Percentiles rank a stretch among this genome's conserved stretches.
These are phyloP conservation scores for Electrophaes corylata DNA, from an alignment of 2,888 invertebrate genomes.

Conservation along the genomic window DNA sequence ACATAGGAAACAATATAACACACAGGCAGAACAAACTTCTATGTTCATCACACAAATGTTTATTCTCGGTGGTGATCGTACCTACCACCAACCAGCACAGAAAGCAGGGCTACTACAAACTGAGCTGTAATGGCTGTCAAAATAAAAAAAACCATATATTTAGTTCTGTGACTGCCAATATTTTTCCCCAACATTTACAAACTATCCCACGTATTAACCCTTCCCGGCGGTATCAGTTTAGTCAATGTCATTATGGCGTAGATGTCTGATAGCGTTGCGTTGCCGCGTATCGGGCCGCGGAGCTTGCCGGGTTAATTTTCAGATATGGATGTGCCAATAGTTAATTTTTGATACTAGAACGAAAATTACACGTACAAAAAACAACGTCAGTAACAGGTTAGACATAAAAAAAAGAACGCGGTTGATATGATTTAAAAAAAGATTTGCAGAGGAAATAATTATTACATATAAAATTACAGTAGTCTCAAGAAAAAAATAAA, in stretches of 20 bases:
- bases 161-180: background rate
- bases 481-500: no score
- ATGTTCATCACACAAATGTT: no score
- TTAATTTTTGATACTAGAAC: slow-evolving; percentile 42
- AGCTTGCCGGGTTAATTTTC: slow-evolving; percentile 69
- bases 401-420: background rate
- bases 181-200: slow-evolving; percentile 24
- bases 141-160: background rate
- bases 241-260: slow-evolving; percentile 67
- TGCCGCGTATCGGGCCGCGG: slow-evolving; percentile 41
- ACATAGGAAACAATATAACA: no score
- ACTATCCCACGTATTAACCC: slow-evolving; percentile 38
- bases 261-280: slow-evolving; percentile 60
- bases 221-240: slow-evolving; percentile 59
- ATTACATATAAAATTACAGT: no score
- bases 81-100: no score
- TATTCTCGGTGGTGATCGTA: no score
- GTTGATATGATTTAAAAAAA: background rate
- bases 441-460: no score
- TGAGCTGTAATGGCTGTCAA: no score
- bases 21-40: no score
- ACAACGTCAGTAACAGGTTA: no score
- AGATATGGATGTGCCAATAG: slow-evolving; percentile 46
- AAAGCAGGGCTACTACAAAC: no score
- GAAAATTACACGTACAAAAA: no score